These are phyloP conservation scores for Tethea ocularis DNA, from an alignment of 2,888 invertebrate species.

Conservation along the genomic window DNA sequence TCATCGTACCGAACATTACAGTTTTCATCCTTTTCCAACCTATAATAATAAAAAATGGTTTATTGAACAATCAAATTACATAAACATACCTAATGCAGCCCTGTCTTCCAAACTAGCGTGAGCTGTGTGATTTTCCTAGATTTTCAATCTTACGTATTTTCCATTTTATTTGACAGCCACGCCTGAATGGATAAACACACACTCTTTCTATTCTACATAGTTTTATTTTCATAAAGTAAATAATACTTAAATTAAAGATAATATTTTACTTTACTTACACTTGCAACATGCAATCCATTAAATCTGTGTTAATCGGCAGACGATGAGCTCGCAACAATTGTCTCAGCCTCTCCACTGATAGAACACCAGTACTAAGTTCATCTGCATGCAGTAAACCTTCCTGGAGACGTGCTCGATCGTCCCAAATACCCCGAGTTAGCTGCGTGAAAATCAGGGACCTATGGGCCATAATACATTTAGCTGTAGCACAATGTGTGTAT, in stretches of 20 bases:
- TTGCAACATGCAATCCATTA: slow-evolving; percentile 87
- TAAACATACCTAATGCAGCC: no score
- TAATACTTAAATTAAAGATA: no score
- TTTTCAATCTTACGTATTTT: no score
- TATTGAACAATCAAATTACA: no score
- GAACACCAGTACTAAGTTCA: slow-evolving; percentile 77
- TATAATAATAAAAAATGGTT: slow-evolving; percentile 51
- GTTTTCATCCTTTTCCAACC: slow-evolving; percentile 85
- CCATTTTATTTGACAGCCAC: no score
- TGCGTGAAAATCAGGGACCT: slow-evolving; percentile 89
- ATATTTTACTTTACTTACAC: slow-evolving; percentile 73
- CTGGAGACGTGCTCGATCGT: slow-evolving; percentile 80
- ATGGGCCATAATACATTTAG: not conserved
- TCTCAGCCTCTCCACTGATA: slow-evolving; percentile 84
- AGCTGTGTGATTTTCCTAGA: no score
- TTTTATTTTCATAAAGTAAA: no score
- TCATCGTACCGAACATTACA: slow-evolving; percentile 87
- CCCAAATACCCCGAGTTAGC: slow-evolving; percentile 88
- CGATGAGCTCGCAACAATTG: slow-evolving; percentile 87
- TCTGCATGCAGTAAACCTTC: slow-evolving; percentile 73
- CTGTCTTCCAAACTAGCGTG: no score
- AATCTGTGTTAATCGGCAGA: slow-evolving; percentile 86
- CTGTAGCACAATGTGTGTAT: no score
- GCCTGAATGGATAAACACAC: no score
- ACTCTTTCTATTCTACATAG: no score